Evolutionary conservation across 2,113 vertebrate species (phyloP).

Genomic region (Callospermophilus lateralis): DNA sequence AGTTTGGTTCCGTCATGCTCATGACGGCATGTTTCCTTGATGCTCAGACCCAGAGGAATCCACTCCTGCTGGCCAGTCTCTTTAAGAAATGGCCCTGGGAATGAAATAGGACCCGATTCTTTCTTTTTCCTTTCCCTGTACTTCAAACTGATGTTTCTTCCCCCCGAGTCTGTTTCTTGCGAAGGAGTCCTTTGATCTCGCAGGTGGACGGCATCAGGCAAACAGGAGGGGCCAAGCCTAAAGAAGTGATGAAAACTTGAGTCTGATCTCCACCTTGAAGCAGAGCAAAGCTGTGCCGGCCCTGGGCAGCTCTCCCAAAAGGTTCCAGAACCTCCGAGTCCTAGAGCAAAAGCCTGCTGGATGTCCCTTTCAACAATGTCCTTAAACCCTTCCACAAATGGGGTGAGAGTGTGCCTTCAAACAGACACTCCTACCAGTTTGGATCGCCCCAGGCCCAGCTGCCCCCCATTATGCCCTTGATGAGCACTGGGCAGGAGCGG

Average conservation of each 20-base stretch:
- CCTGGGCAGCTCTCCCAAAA: not conserved
- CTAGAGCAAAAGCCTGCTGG: not conserved
- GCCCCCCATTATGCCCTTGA: not conserved
- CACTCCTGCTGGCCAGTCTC: not conserved
- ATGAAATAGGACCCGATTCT: not conserved
- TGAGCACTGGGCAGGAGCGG: not conserved
- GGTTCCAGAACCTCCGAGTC: not conserved
- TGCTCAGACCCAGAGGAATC: not conserved
- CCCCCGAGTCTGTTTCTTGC: not conserved
- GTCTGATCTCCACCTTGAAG: not conserved
- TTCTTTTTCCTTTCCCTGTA: not conserved
- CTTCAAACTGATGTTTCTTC: not conserved
- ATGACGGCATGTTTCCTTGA: not conserved
- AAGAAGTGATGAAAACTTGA: not conserved
- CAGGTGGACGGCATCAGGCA: not conserved
- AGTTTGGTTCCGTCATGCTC: not conserved
- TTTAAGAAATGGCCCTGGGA: not conserved
- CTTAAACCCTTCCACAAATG: fast-evolving
- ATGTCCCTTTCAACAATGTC: not conserved
- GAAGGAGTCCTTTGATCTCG: not conserved
- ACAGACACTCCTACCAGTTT: fast-evolving
- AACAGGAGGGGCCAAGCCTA: not conserved
- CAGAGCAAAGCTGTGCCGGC: fast-evolving
- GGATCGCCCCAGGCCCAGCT: not conserved
- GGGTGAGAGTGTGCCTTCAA: not conserved